Conservation (phyloP, 2,888 invertebrate genomes). For the Meandrusa payeni region DNA sequence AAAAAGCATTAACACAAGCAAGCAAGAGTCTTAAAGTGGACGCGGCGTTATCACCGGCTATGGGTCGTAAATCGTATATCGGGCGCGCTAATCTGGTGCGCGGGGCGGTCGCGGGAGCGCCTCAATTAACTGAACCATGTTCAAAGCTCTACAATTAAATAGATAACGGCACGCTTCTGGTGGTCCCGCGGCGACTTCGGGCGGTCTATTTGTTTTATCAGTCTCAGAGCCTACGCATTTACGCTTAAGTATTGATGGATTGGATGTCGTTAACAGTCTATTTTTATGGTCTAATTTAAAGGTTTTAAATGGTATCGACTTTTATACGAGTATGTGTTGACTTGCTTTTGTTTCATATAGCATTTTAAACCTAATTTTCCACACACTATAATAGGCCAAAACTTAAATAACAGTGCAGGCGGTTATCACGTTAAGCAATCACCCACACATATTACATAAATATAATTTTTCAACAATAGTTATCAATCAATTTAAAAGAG, state of each 20-base stretch:
- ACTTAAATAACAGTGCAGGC: too few relatives aligned
- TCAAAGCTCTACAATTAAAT: conserved; percentile 64
- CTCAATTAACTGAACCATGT: conserved; percentile 75
- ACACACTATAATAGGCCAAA: too few relatives aligned
- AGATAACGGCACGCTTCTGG: conserved; percentile 66
- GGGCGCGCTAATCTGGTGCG: conserved; percentile 51
- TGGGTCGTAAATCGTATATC: conserved; percentile 55
- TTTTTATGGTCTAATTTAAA: not conserved
- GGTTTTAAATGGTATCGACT: too few relatives aligned
- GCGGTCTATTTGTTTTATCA: conserved; percentile 21
- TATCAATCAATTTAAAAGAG: not conserved
- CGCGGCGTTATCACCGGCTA: conserved; percentile 29
- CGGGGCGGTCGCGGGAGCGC: conserved; percentile 42
- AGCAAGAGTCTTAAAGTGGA: conserved; percentile 13
- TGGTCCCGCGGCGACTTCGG: conserved; percentile 45
- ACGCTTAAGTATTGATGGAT: conserved; percentile 17
- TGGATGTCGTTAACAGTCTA: not conserved
- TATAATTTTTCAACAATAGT: too few relatives aligned
- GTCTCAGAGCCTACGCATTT: conserved; percentile 14
- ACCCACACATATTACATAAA: too few relatives aligned
- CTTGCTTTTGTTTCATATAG: too few relatives aligned
- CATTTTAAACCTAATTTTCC: too few relatives aligned
- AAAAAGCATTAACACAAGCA: not conserved
- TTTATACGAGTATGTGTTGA: too few relatives aligned
- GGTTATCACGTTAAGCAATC: too few relatives aligned